Percentiles rank a stretch among this genome's conserved stretches.
Evolutionary conservation across 2,113 vertebrate genomes (phyloP).

Genomic region (Arenaria interpres): DNA sequence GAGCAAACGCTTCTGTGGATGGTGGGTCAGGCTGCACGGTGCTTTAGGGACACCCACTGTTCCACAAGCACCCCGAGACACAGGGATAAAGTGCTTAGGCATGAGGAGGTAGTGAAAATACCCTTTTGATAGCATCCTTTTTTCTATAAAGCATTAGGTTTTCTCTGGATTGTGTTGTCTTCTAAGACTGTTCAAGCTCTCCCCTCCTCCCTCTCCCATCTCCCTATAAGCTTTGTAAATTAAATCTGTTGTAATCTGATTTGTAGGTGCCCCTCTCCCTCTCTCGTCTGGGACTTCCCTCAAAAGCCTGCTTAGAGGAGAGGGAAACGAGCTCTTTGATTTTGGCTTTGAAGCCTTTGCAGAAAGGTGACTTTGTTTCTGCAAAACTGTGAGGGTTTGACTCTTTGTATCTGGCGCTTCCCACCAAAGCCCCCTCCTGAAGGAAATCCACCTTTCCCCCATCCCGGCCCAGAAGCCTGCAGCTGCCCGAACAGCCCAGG

Average conservation of each 20-base stretch:
- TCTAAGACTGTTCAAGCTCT: background rate
- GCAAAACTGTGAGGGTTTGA: fast-evolving
- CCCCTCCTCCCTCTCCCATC: background rate
- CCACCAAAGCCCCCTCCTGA: background rate
- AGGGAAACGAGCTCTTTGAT: background rate
- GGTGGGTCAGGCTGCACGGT: background rate
- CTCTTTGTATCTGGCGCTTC: background rate
- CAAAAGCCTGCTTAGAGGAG: background rate
- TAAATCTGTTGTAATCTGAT: background rate
- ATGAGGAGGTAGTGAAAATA: background rate
- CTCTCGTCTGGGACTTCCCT: background rate
- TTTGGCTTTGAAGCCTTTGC: background rate
- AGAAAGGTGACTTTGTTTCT: constrained; percentile 14
- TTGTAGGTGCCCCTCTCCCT: fast-evolving
- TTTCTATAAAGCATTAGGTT: background rate
- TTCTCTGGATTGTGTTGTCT: background rate
- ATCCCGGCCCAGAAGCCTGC: background rate
- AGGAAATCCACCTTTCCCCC: background rate
- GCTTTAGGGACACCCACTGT: background rate
- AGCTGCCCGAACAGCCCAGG: background rate
- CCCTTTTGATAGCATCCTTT: background rate
- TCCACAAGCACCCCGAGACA: background rate
- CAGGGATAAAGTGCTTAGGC: background rate
- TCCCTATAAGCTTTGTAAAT: background rate
- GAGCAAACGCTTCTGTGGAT: background rate